Evolutionary conservation across 2,888 invertebrate species (phyloP).

Genomic region (Fragum sueziense): DNA sequence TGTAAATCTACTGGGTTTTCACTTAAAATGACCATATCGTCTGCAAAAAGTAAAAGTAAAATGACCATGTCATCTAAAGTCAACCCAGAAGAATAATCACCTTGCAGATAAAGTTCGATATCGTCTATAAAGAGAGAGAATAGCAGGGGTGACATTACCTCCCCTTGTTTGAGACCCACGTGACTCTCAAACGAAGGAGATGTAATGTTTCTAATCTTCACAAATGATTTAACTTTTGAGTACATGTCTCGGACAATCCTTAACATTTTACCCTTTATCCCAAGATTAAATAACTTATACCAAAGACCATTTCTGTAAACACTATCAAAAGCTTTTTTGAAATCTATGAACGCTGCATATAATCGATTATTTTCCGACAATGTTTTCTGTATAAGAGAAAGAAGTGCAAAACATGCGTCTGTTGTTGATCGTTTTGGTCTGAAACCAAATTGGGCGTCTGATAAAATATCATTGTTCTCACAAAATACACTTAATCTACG

Average conservation of each 20-base stretch:
- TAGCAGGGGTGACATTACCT: too few species aligned
- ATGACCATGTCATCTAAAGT: too few species aligned
- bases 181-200: background rate
- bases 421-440: conserved; percentile 19
- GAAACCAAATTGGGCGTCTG: conserved; percentile 37
- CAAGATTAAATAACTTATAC: background rate
- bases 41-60: background rate
- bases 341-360: background rate
- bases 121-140: background rate
- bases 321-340: background rate
- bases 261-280: background rate
- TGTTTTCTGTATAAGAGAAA: background rate
- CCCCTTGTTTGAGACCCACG: background rate
- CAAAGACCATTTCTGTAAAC: background rate
- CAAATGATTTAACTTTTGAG: background rate
- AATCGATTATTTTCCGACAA: background rate
- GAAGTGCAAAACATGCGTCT: conserved; percentile 26
- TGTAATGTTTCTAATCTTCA: background rate
- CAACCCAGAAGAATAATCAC: background rate
- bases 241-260: background rate
- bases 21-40: conserved; percentile 11
- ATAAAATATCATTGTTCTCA: conserved; percentile 22
- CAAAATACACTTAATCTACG: background rate
- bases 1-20: conserved; percentile 8
- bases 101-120: background rate